Percentiles rank a stretch among this genome's conserved stretches.
Conservation (phyloP, 2,888 invertebrate species). For the Acronicta alni region DNA sequence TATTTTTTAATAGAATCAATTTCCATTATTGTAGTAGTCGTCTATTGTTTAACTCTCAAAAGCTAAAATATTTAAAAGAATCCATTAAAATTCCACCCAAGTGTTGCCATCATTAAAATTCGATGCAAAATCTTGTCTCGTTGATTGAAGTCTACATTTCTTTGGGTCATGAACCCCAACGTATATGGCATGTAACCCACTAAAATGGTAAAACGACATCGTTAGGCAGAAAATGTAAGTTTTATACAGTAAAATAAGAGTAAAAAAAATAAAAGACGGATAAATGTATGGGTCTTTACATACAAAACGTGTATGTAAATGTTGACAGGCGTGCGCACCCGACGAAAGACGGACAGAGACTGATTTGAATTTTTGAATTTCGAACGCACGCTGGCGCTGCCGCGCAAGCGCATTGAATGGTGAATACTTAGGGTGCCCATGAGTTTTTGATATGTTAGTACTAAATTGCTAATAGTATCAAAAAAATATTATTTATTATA, state of each 20-base stretch:
- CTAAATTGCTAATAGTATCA: no score
- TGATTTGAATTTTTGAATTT: slow-evolving; percentile 87
- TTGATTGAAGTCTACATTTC: slow-evolving; percentile 59
- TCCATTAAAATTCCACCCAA: slow-evolving; percentile 34
- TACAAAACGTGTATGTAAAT: slow-evolving; percentile 81
- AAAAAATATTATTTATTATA: no score
- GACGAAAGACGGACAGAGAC: slow-evolving; percentile 76
- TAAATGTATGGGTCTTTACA: slow-evolving; percentile 68
- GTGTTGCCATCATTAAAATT: slow-evolving; percentile 58
- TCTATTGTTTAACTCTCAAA: slow-evolving; percentile 1
- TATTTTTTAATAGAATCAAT: no score
- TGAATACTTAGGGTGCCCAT: slow-evolving; percentile 73
- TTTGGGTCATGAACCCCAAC: slow-evolving; percentile 55
- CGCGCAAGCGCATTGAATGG: slow-evolving; percentile 82
- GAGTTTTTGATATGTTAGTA: slow-evolving; percentile 14
- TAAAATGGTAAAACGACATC: slow-evolving; percentile 78
- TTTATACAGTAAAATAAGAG: slow-evolving; percentile 72
- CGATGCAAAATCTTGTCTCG: slow-evolving; percentile 49
- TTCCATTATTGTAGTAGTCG: background rate
- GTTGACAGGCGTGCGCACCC: slow-evolving; percentile 73
- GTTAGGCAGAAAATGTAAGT: slow-evolving; percentile 77
- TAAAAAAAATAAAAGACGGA: slow-evolving; percentile 57
- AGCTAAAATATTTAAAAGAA: slow-evolving; percentile 13
- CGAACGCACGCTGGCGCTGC: slow-evolving; percentile 61
- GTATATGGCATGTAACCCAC: slow-evolving; percentile 57